Percentiles rank a stretch among this genome's conserved stretches.
These are phyloP conservation scores for Lordiphosa stackelbergi DNA, from an alignment of 1,140 invertebrate genomes.

Conservation along the genomic window DNA sequence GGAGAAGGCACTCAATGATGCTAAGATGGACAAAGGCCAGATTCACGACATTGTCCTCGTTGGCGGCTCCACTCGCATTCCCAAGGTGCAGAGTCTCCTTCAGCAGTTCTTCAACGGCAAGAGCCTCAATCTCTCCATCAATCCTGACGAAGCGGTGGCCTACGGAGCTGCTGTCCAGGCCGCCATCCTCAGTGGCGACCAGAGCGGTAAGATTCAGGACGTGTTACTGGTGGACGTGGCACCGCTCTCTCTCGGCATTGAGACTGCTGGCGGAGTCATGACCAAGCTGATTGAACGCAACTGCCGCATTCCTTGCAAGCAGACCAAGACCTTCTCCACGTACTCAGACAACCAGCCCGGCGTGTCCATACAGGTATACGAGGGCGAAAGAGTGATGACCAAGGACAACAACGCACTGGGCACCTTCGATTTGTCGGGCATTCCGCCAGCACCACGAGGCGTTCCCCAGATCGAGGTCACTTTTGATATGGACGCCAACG, in stretches of 20 bases:
- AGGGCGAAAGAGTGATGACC: conserved; percentile 85
- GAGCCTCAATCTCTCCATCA: conserved; percentile 84
- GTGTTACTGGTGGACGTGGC: conserved; percentile 80
- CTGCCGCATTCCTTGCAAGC: conserved; percentile 82
- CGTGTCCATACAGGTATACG: conserved; percentile 84
- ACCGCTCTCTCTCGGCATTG: conserved; percentile 80
- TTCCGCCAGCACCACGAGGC: conserved; percentile 88
- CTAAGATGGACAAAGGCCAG: conserved; percentile 84
- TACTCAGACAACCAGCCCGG: conserved; percentile 85
- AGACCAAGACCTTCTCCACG: conserved; percentile 82
- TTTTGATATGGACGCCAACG: conserved; percentile 82
- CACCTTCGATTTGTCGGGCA: conserved; percentile 87
- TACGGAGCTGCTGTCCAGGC: conserved; percentile 88
- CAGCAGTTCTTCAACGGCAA: conserved; percentile 84
- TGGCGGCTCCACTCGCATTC: conserved; percentile 82
- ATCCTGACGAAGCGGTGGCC: conserved; percentile 88
- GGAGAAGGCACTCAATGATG: conserved; percentile 86
- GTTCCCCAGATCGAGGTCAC: conserved; percentile 87
- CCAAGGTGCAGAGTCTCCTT: conserved; percentile 82
- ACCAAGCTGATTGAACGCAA: conserved; percentile 83
- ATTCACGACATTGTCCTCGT: conserved; percentile 83
- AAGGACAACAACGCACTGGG: conserved; percentile 87
- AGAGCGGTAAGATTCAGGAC: conserved; percentile 86
- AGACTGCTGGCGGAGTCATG: conserved; percentile 82
- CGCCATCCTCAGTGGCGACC: conserved; percentile 84